phyloP scores from a whole-genome alignment of 1,140 invertebrate species.

The Venturia canescens region DNA sequence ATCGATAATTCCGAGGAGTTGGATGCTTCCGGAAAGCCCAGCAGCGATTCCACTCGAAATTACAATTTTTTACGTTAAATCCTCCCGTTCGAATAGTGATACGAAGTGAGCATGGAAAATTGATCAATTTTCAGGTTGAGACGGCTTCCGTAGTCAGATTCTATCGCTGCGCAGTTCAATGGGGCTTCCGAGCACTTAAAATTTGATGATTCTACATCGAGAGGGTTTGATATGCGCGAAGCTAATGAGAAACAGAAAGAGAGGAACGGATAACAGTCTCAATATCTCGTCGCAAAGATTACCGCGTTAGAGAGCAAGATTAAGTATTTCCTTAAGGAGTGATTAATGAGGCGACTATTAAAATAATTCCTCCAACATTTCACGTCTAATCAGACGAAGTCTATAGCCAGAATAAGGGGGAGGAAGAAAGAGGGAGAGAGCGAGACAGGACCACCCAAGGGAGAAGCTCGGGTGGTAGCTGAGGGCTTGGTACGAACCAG shows the following conservation, averaged over 20 bases:
- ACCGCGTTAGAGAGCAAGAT: conserved; percentile 29
- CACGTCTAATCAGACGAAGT: conserved; percentile 42
- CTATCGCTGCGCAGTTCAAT: too few species aligned
- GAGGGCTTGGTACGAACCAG: neutral
- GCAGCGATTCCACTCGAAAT: too few species aligned
- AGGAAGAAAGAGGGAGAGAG: neutral
- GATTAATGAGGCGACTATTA: conserved; percentile 46
- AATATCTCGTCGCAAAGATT: conserved; percentile 22
- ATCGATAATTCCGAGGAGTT: too few species aligned
- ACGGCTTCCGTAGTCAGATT: too few species aligned
- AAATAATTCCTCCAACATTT: conserved; percentile 50
- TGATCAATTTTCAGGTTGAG: too few species aligned
- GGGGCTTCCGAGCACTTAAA: too few species aligned
- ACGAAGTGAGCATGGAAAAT: too few species aligned
- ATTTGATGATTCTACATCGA: too few species aligned
- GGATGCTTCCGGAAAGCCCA: too few species aligned
- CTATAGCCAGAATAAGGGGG: neutral
- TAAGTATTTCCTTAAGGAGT: conserved; percentile 39
- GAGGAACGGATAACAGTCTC: neutral
- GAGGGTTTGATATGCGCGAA: neutral
- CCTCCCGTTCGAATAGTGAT: too few species aligned
- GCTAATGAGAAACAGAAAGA: neutral
- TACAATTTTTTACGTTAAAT: too few species aligned
- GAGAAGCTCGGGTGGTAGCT: neutral
- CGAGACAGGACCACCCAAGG: conserved; percentile 13